These are phyloP conservation scores for Oceanites oceanicus DNA, from an alignment of 2,113 vertebrate genomes.

Conservation along the genomic window DNA sequence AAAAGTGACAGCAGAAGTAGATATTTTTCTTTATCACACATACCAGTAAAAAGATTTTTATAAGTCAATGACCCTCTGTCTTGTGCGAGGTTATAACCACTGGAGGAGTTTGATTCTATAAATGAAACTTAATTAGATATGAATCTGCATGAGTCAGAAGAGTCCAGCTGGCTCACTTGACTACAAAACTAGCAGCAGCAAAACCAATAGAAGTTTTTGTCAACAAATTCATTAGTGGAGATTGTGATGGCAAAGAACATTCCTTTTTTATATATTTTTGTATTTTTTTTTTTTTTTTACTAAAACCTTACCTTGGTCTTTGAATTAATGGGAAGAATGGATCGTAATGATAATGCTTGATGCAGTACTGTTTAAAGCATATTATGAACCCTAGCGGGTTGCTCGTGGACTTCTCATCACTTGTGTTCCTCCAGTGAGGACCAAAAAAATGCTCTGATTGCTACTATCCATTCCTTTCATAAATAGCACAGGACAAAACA, in stretches of 20 bases:
- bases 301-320: background rate
- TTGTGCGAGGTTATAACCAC: background rate
- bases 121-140: conserved; percentile 30
- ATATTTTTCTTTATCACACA: background rate
- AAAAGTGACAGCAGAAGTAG: background rate
- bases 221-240: background rate
- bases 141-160: conserved; percentile 20
- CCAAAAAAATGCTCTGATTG: background rate
- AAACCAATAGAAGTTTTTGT: background rate
- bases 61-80: background rate
- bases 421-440: background rate
- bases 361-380: background rate
- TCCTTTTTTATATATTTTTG: background rate
- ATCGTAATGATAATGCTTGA: background rate
- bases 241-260: background rate
- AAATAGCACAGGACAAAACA: background rate
- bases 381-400: background rate
- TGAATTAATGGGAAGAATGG: background rate
- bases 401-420: background rate
- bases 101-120: conserved; percentile 15
- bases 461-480: background rate
- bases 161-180: conserved; percentile 26
- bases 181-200: background rate
- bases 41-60: background rate
- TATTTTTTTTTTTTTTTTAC: background rate